phyloP scores from a whole-genome alignment of 2,113 vertebrate species.

The Cnemophilus loriae region DNA sequence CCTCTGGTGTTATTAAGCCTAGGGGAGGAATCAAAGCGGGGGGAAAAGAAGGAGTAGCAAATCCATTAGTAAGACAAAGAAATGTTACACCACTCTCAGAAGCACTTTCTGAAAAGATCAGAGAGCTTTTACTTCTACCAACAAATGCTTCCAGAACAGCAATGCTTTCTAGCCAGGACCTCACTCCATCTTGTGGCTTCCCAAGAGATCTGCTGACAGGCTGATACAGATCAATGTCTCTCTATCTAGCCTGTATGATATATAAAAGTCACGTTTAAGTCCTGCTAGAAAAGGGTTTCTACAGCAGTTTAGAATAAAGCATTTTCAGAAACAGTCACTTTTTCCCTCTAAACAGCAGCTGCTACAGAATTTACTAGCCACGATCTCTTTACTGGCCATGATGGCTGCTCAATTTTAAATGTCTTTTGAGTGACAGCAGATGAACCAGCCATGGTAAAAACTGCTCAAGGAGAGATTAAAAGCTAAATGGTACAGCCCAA shows the following conservation, averaged over 20 bases:
- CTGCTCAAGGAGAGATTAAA: neutral
- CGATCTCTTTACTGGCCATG: neutral
- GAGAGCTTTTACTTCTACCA: neutral
- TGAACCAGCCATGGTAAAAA: neutral
- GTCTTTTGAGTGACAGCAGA: neutral
- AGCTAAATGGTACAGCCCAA: neutral
- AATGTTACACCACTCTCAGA: neutral
- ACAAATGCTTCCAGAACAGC: neutral
- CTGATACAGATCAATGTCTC: neutral
- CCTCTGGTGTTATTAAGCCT: constrained; percentile 80
- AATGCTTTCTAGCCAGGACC: neutral
- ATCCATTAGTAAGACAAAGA: neutral
- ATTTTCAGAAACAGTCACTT: neutral
- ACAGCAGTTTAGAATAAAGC: neutral
- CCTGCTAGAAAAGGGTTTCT: neutral
- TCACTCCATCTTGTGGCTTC: neutral
- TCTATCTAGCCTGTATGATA: neutral
- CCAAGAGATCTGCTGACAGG: neutral
- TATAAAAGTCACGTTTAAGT: rapidly evolving
- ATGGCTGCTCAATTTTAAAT: neutral
- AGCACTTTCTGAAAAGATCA: neutral
- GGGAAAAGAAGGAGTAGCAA: rapidly evolving
- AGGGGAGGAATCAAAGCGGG: neutral
- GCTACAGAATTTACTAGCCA: neutral
- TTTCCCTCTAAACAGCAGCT: neutral